Base-by-base conservation (phyloP, 1,140 invertebrate genomes). In the Battus philenor region DNA sequence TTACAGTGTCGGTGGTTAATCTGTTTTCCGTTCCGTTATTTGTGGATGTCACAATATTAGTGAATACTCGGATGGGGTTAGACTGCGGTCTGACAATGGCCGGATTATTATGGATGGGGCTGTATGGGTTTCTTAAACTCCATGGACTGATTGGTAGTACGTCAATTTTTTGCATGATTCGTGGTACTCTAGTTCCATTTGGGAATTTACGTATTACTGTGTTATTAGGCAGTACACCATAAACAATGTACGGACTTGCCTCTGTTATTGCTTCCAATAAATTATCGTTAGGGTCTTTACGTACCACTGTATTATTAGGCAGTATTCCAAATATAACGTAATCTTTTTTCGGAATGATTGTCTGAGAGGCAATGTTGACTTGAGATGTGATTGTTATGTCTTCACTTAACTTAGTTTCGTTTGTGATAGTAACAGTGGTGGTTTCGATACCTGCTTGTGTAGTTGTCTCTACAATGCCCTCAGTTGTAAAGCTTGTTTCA, bases 261-360 rank as follows among this genome's bases (percentile, higher is more conserved):
- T 91, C 87, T 72, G 89, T 91, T 68, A 90, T 88, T 63, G 89
- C 81, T 65, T 89, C 89, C 69, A 90, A 87, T 58, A 88, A 59
- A 65, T 90, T 89, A 63, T 90, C 88, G 64, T 90, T 90, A 48
- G 91, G 90, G 47, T 89, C 87, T 84, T 92, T 93, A 69, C 91
- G 88, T 60, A 93, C 89, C 60, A 93, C 91, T 30, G 91, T 92
- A 72, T 92, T 92, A 70, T 92, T 92, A 15, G 90, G 90, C 57
- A 91, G 88, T 56, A 93, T 90, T 59, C 90, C 91, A 64, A 92
- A 93, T 49, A 92, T 88, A 33, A 89, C 86, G 72, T 91, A 93
- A 82, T 92, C 91, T 66, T 89, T 88, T 64, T 88, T 86, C 47
- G 91, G 88, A 59, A 84, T 70, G 7, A 55, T 45, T 53, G 69